Percentiles rank a stretch among this genome's conserved stretches.
These are phyloP conservation scores for Lacerta bilineata DNA, from an alignment of 2,797 vertebrate genomes.

Conservation along the genomic window DNA sequence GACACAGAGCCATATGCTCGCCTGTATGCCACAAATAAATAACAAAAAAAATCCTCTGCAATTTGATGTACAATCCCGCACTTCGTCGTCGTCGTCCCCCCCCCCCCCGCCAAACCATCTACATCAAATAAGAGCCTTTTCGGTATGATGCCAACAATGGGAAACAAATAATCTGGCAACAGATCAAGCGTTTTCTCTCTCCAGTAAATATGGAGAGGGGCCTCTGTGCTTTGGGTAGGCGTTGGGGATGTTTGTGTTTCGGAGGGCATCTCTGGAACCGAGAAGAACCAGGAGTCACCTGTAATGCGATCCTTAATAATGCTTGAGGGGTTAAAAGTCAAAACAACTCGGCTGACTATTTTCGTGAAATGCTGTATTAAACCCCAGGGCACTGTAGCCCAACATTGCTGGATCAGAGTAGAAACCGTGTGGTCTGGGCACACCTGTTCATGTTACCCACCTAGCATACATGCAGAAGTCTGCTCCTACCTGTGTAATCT, in stretches of 20 bases:
- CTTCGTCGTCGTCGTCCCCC: neutral
- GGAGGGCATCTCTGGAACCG: neutral
- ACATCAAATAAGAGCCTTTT: rapidly evolving
- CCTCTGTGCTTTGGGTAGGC: rapidly evolving
- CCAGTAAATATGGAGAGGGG: neutral
- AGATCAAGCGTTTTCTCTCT: constrained; percentile 9
- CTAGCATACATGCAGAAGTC: neutral
- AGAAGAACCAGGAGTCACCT: neutral
- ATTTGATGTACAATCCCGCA: neutral
- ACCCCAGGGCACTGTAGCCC: too few species aligned
- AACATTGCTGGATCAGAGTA: neutral
- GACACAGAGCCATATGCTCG: constrained; percentile 75
- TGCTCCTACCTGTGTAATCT: neutral
- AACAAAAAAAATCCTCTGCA: constrained; percentile 48
- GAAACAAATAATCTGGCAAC: constrained; percentile 41
- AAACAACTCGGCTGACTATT: neutral
- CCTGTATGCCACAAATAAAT: constrained; percentile 38
- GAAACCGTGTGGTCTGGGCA: neutral
- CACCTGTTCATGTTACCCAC: neutral
- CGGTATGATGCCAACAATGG: neutral
- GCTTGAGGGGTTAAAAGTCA: neutral
- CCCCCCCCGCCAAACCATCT: rapidly evolving
- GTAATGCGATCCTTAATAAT: neutral
- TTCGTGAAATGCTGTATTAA: neutral
- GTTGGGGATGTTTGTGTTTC: neutral